Evolutionary conservation across 2,888 invertebrate species (phyloP), one percentile per base, ranked within the genome.

Genomic region (Nemoura dubitans): DNA sequence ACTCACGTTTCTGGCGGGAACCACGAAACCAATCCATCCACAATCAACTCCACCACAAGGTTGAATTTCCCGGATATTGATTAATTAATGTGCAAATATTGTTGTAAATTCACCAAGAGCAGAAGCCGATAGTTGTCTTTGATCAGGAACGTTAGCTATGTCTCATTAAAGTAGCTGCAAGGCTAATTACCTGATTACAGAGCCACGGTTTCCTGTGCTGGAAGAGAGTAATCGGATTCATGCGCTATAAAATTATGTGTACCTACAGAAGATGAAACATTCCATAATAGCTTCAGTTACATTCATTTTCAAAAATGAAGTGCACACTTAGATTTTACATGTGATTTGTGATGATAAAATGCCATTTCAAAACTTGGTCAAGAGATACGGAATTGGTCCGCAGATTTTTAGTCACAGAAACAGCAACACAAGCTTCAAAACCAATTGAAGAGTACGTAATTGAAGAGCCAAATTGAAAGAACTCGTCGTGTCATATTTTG

Each of bases 101-200:
- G 59, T n/a, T 16, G 59, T 21, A 59, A 59, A 59, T 59, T 59
- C 59, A 59, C 21, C 14, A 3, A 59, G 59, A 59, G 16, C 6
- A 59, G 59, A 3, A 21, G 16, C 59, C 59, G 21, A 59, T 59
- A 36, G 21, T 59, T 59, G 10, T 21, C 59, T 59, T 59, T 59
- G 59, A 59, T 59, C 59, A 21, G 3, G 59, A 21, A 21, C 21
- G 59, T 59, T 59, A 21, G 59, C 59, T 59, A 59, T 59, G 59
- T 59, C 59, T 36, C 36, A 36, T 36, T 36, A 36, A 36, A 36
- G 36, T 36, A 36, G 5, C 36, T 36, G 36, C 36, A 59, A 59
- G 59, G 59, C 59, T 59, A 59, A 59, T 59, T 59, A 59, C 2
- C 59, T 59, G 59, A 59, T 59, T 59, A 59, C 59, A 59, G 59